Percentiles rank a stretch among this genome's conserved stretches.
These are phyloP conservation scores for Acleris cristana DNA, from an alignment of 2,888 invertebrate genomes.

Conservation along the genomic window DNA sequence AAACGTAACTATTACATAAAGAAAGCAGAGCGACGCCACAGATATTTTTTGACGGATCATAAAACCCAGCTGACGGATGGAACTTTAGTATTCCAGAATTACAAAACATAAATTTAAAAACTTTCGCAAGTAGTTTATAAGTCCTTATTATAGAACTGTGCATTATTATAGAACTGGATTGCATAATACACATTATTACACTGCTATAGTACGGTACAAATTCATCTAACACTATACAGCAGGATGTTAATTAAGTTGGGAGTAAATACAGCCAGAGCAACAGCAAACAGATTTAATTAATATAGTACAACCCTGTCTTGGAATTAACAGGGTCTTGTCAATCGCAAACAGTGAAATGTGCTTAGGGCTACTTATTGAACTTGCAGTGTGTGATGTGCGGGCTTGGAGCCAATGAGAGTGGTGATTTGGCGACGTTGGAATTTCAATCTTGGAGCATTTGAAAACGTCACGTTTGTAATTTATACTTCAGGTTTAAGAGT, in stretches of 20 bases:
- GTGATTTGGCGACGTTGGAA: constrained; percentile 1
- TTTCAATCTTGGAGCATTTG: constrained; percentile 7
- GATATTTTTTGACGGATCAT: no score
- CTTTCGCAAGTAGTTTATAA: not conserved
- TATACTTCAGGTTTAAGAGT: not conserved
- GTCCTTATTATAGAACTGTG: not conserved
- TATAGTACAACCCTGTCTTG: constrained; percentile 65
- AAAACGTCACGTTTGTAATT: not conserved
- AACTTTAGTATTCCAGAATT: no score
- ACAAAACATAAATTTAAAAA: no score
- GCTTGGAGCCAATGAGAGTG: not conserved
- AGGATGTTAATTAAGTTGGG: constrained; percentile 72
- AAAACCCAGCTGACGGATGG: no score
- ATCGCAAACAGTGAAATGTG: constrained; percentile 54
- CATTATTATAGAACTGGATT: not conserved
- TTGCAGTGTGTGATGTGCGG: constrained; percentile 18
- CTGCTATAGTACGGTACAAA: constrained; percentile 22
- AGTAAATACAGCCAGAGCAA: constrained; percentile 73
- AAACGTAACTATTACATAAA: no score
- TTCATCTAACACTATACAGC: constrained; percentile 46
- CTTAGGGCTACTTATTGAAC: constrained; percentile 38
- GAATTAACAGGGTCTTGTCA: constrained; percentile 66
- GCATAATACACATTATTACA: constrained; percentile 32
- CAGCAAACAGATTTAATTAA: constrained; percentile 79
- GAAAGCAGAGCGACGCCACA: no score